A percentile compares a stretch with the other conserved stretches of the same genome.
phyloP scores from a whole-genome alignment of 2,888 invertebrate species.

The Tachina lurida region DNA sequence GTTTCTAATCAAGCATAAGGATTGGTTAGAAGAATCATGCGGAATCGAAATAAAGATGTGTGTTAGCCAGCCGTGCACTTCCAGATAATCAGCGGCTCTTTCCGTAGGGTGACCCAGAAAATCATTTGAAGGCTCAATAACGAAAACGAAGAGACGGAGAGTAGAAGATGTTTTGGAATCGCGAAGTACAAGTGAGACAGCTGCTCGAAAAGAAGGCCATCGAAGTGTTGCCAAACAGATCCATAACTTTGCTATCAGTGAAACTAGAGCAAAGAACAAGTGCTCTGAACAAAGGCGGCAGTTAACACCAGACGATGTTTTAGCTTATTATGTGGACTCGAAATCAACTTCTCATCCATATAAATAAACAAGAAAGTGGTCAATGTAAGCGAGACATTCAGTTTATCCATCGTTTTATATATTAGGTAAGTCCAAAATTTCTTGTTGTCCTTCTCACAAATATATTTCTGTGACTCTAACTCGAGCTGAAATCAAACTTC shows the following conservation, averaged over 20 bases:
- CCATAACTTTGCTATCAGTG: no score
- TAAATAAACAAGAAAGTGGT: background rate
- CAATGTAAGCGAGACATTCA: background rate
- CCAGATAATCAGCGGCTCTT: background rate
- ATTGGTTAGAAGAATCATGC: background rate
- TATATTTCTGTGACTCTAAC: background rate
- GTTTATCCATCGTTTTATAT: background rate
- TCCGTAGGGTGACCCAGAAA: background rate
- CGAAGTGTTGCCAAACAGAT: background rate
- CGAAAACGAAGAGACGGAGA: background rate
- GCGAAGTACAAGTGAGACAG: background rate
- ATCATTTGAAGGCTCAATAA: background rate
- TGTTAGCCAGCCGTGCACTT: background rate
- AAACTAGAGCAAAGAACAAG: background rate
- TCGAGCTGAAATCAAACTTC: background rate
- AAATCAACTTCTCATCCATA: background rate
- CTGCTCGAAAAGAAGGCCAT: background rate
- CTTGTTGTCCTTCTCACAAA: background rate
- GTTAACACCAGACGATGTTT: background rate
- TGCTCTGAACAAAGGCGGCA: background rate
- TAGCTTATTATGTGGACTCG: conserved; percentile 5
- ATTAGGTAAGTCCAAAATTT: background rate
- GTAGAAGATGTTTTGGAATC: background rate
- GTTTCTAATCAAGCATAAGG: background rate
- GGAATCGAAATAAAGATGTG: background rate